These are phyloP conservation scores for Anorthoa munda DNA, from an alignment of 2,888 invertebrate species.

Conservation along the genomic window DNA sequence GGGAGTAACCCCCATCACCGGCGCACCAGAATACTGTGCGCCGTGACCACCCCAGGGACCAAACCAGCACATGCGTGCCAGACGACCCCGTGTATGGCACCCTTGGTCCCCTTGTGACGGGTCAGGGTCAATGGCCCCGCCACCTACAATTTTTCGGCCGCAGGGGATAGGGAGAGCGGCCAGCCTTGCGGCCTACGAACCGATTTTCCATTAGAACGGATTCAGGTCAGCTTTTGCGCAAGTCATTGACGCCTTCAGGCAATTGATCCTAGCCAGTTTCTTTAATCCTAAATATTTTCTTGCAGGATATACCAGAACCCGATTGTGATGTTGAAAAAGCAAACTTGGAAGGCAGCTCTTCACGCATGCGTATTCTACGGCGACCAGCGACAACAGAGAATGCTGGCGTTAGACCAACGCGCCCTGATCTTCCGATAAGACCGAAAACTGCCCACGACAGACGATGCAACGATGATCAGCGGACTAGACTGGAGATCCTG, in stretches of 20 bases:
- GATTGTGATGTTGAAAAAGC: constrained; percentile 27
- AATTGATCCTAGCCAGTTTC: background rate
- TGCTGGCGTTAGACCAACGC: constrained; percentile 76
- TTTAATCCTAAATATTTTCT: background rate
- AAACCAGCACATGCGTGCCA: no score
- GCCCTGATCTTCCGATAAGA: constrained; percentile 72
- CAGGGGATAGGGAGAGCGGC: no score
- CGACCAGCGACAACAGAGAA: constrained; percentile 85
- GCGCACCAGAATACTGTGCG: no score
- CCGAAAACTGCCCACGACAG: constrained; percentile 81
- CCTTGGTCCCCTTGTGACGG: no score
- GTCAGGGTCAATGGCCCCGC: no score
- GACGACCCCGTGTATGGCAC: no score
- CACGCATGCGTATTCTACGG: constrained; percentile 56
- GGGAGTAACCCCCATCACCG: no score
- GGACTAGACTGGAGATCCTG: constrained; percentile 81
- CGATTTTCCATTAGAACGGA: background rate
- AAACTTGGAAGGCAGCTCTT: background rate
- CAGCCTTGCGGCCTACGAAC: no score
- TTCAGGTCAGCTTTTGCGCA: background rate
- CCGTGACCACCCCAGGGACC: no score
- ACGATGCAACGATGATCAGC: constrained; percentile 67
- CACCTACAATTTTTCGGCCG: no score
- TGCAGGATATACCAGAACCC: constrained; percentile 45
- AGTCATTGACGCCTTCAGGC: background rate